Conservation (phyloP, 1,140 invertebrate genomes). For the Melitaea cinxia region DNA sequence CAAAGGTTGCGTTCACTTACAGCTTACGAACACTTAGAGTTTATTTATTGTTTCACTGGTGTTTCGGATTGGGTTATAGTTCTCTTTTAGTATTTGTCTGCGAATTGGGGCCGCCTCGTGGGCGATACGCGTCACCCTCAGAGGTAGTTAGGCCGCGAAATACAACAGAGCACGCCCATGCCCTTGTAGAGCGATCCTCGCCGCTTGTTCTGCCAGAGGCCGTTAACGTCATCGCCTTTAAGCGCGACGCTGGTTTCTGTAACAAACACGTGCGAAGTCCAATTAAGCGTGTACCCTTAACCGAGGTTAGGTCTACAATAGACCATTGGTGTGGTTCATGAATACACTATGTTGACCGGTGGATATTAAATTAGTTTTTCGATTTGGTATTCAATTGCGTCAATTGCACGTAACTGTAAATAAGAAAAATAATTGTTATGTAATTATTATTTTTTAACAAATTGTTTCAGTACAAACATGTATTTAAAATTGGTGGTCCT, state of each 20-base stretch:
- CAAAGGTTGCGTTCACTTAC: conserved; percentile 31
- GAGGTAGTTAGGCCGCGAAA: conserved; percentile 85
- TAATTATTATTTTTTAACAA: no score
- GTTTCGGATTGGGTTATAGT: conserved; percentile 27
- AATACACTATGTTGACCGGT: not conserved
- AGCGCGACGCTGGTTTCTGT: conserved; percentile 82
- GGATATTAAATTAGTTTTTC: not conserved
- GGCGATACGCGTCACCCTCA: conserved; percentile 80
- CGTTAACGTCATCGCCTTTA: conserved; percentile 82
- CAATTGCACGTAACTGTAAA: no score
- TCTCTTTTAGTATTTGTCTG: conserved; percentile 31
- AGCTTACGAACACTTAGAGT: conserved; percentile 51
- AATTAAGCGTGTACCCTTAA: conserved; percentile 7
- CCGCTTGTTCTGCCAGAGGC: conserved; percentile 83
- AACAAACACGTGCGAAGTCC: conserved; percentile 40
- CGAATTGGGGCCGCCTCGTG: conserved; percentile 43
- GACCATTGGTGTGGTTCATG: not conserved
- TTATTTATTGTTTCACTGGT: conserved; percentile 42
- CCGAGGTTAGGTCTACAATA: not conserved
- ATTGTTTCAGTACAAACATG: no score
- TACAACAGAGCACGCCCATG: conserved; percentile 86
- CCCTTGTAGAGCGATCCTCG: conserved; percentile 85
- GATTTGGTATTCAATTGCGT: no score
- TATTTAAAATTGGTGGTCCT: no score
- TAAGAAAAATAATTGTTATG: no score